These are phyloP conservation scores for Corythornis cristatus DNA, from an alignment of 2,113 vertebrate species.

Conservation along the genomic window DNA sequence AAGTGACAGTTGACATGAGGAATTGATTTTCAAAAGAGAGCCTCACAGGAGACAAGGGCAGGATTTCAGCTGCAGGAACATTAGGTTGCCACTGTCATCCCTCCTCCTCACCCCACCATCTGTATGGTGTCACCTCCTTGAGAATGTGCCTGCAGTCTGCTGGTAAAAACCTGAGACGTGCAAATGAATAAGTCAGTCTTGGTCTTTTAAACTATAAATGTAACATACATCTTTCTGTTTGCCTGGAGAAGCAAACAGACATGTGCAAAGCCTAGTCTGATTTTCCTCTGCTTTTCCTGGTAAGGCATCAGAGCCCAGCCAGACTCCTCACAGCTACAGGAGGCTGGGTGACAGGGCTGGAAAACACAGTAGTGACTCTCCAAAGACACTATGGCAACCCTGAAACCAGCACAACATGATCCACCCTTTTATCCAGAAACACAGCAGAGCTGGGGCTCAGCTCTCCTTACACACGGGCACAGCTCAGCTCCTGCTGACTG, in stretches of 20 bases:
- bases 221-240: not conserved
- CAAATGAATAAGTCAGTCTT: not conserved
- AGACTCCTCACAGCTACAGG: not conserved
- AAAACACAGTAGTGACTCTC: not conserved
- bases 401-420: fast-evolving
- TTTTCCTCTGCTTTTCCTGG: not conserved
- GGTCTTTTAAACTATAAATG: not conserved
- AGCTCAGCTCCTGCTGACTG: not conserved
- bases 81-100: not conserved
- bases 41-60: not conserved
- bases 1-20: not conserved
- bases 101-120: not conserved
- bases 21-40: not conserved
- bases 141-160: not conserved
- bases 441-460: not conserved
- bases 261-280: not conserved
- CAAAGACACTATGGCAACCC: not conserved
- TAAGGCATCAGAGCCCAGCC: not conserved
- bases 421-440: not conserved
- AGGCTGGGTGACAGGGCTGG: not conserved
- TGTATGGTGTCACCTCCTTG: not conserved
- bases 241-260: not conserved
- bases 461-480: not conserved
- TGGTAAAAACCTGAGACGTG: not conserved
- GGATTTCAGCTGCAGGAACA: not conserved